These are phyloP conservation scores for Lepas anatifera DNA, from an alignment of 2,888 invertebrate genomes.

Conservation along the genomic window DNA sequence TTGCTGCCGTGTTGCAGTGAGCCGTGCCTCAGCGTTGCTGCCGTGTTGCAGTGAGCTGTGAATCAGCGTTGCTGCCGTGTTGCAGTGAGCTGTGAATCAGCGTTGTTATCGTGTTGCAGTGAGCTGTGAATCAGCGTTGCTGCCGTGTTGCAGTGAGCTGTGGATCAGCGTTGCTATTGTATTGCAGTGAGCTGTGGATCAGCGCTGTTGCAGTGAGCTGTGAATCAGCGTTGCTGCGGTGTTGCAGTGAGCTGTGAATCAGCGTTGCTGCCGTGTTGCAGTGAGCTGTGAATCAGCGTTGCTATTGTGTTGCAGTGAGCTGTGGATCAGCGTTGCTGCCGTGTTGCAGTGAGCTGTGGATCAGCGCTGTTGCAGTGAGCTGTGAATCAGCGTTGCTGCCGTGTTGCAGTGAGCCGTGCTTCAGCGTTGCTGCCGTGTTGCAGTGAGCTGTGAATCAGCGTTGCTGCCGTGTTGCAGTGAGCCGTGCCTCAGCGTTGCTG, in stretches of 20 bases:
- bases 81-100: no score
- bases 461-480: background rate
- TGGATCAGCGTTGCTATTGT: no score
- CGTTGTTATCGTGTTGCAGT: no score
- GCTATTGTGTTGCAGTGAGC: background rate
- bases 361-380: slow-evolving; percentile 33
- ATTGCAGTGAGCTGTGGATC: no score
- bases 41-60: no score
- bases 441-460: slow-evolving; percentile 44
- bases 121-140: no score
- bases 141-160: no score
- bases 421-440: slow-evolving; percentile 25
- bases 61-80: no score
- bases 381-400: background rate
- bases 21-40: no score
- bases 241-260: background rate
- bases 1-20: no score
- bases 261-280: slow-evolving; percentile 36
- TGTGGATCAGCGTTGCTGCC: slow-evolving; percentile 36
- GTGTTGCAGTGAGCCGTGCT: background rate
- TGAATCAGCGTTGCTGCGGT: slow-evolving; percentile 29
- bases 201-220: no score
- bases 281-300: slow-evolving; percentile 42
- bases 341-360: slow-evolving; percentile 36
- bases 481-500: background rate